Evolutionary conservation across 2,888 invertebrate species (phyloP).

Genomic region (Drosophila yooni): DNA sequence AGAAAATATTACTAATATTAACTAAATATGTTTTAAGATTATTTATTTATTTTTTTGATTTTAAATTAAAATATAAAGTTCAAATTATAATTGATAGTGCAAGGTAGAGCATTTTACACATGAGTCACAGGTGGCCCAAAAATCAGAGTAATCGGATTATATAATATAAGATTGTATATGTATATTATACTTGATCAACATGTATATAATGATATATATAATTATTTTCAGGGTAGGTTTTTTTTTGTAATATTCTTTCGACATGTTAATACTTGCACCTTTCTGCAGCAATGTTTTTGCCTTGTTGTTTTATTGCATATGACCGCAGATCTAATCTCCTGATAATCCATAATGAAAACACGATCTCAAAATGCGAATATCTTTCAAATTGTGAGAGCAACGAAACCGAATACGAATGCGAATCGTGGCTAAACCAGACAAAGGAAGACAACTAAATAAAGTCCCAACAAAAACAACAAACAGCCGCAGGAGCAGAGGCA

Average conservation of each 20-base stretch:
- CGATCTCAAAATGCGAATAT: slow-evolving; percentile 18
- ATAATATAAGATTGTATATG: too few species aligned
- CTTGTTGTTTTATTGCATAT: background rate
- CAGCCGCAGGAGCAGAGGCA: slow-evolving; percentile 24
- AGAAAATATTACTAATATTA: background rate
- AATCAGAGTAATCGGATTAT: background rate
- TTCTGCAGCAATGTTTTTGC: background rate
- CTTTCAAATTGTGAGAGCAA: slow-evolving; percentile 9
- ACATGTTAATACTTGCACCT: rapidly evolving
- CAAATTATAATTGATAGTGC: background rate
- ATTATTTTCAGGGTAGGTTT: background rate
- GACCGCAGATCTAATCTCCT: slow-evolving; percentile 25
- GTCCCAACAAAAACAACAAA: slow-evolving; percentile 33
- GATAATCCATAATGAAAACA: slow-evolving; percentile 46
- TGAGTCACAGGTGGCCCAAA: background rate
- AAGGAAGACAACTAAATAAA: slow-evolving; percentile 5
- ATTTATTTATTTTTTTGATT: background rate
- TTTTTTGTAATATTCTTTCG: background rate
- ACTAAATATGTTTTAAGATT: background rate
- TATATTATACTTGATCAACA: too few species aligned
- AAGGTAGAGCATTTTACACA: background rate
- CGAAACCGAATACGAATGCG: slow-evolving; percentile 9
- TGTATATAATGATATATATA: too few species aligned
- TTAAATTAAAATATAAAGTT: background rate
- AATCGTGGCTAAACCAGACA: slow-evolving; percentile 20